Evolutionary conservation across 2,113 vertebrate genomes (phyloP).

Genomic region (Tricholaema leucomelas): DNA sequence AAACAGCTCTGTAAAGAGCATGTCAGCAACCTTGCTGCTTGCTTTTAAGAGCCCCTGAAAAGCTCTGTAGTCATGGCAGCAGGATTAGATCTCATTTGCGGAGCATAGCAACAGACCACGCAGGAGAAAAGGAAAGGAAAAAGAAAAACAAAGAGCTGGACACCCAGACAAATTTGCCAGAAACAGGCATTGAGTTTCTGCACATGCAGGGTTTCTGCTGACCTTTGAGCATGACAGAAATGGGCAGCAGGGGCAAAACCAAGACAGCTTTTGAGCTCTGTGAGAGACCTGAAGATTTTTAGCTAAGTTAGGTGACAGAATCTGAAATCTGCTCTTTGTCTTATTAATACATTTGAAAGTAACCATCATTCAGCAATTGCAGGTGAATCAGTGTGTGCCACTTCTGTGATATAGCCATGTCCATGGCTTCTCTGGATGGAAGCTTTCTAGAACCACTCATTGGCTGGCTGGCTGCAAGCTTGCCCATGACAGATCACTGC

Average conservation of each 20-base stretch:
- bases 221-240: slow-evolving; percentile 16
- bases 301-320: not conserved
- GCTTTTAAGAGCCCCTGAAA: slow-evolving; percentile 57
- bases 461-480: not conserved
- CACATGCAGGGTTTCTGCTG: slow-evolving; percentile 7
- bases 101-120: slow-evolving; percentile 40
- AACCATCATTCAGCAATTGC: not conserved
- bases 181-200: slow-evolving; percentile 19
- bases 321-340: not conserved
- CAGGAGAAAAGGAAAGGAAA: not conserved
- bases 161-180: slow-evolving; percentile 37
- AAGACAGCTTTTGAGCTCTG: not conserved
- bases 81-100: slow-evolving; percentile 59
- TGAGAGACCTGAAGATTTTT: not conserved
- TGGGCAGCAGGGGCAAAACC: not conserved
- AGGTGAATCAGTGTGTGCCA: not conserved
- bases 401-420: not conserved
- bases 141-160: slow-evolving; percentile 47
- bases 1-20: slow-evolving; percentile 9
- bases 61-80: slow-evolving; percentile 64
- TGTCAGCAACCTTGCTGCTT: slow-evolving; percentile 46
- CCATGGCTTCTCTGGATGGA: not conserved
- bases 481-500: not conserved
- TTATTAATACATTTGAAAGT: not conserved
- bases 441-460: not conserved